Percentiles rank a stretch among this genome's conserved stretches.
Evolutionary conservation across 1,140 invertebrate genomes (phyloP).

Genomic region (Pogonus chalceus): DNA sequence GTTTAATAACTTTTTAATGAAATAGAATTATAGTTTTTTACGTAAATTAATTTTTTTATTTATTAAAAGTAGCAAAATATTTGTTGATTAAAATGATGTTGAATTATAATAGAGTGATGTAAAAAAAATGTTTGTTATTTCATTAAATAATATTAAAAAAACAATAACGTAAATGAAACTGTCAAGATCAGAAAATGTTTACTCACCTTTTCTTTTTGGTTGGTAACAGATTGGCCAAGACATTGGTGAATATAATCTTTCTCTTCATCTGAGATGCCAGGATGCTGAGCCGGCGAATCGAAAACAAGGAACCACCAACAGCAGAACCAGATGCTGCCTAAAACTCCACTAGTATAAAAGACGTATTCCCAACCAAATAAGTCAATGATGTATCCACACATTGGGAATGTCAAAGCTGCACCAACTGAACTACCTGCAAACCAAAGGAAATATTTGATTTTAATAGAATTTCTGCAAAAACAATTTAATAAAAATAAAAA

Average conservation of each 20-base stretch:
- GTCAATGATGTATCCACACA: constrained; percentile 56
- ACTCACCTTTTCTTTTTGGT: constrained; percentile 34
- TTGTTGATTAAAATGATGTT: too few species aligned
- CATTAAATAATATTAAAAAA: too few species aligned
- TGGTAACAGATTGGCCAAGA: constrained; percentile 39
- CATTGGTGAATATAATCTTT: constrained; percentile 47
- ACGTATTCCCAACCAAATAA: constrained; percentile 61
- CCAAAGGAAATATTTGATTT: too few species aligned
- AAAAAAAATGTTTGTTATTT: too few species aligned
- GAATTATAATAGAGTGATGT: too few species aligned
- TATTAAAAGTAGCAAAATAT: too few species aligned
- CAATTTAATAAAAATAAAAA: background rate
- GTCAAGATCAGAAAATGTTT: too few species aligned
- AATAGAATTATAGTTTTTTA: too few species aligned
- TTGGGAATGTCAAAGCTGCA: constrained; percentile 55
- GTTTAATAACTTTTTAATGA: too few species aligned
- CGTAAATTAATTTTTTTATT: too few species aligned
- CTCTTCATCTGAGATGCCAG: constrained; percentile 60
- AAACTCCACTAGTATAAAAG: constrained; percentile 57
- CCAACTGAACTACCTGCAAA: constrained; percentile 61
- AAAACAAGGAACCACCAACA: constrained; percentile 53
- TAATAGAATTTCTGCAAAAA: too few species aligned
- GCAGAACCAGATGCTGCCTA: constrained; percentile 57
- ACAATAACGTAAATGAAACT: too few species aligned
- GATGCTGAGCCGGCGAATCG: constrained; percentile 62